Evolutionary conservation across 2,797 vertebrate species (phyloP), one percentile per base, ranked within the genome.

Genomic region (Acipenser transmontanus): DNA sequence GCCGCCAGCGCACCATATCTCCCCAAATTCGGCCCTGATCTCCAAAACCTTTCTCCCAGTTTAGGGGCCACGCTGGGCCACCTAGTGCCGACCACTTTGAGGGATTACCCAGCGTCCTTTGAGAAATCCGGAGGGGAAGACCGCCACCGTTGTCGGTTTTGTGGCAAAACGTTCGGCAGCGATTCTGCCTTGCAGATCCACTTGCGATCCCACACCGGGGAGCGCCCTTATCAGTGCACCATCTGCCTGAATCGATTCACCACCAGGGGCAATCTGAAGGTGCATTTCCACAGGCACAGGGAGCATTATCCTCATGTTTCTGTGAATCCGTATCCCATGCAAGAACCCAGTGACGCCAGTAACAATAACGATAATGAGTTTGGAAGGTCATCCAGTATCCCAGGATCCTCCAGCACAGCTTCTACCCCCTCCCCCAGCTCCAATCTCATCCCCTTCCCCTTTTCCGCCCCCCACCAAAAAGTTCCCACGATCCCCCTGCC

Each of bases 111-210:
- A 52, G 14, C 7, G 47, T 17, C 50, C 12, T 49, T 49, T 10
- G 34, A 52, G 64, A 49, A 13, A 50, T 11, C 10, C 11, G 52
- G 9, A 54, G 52, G 65, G 14, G 88, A 88, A 14, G 77, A 84
- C 47, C 84, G 86, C 52, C 94, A 96, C 71, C 88, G 85, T 47
- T 96, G 95, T 63, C 90, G 92, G 12, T 95, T 94, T 73, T 97
- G 95, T 59, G 91, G 91, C 20, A 97, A 96, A 78, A 85, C 87
- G 13, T 97, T 97, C 63, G 93, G 92, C 68, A 93, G 93, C 60
- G 95, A 96, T 73, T 95, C 94, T 7, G 91, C 91, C 20, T 82
- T 95, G 56, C 95, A 96, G 81, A 96, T 97, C 82, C 95, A 97
- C 69, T 80, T 96, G 63, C 91, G 95, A 50, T 97, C 94, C 8